phyloP scores from a whole-genome alignment of 2,797 vertebrate species.

The Borostomias antarcticus region DNA sequence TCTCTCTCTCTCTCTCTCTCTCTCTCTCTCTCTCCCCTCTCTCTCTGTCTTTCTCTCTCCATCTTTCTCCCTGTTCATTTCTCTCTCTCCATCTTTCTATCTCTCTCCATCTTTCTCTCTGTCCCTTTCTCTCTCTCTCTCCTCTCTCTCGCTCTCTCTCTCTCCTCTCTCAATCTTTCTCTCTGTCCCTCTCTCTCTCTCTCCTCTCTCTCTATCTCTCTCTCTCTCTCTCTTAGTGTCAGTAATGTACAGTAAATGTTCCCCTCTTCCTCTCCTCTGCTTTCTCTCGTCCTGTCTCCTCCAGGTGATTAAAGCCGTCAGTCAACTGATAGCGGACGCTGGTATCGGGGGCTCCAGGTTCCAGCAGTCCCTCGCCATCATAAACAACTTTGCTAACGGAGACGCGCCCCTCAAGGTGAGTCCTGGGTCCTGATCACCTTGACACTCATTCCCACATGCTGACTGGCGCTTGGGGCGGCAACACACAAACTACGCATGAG shows the following conservation, averaged over 20 bases:
- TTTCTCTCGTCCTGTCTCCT: too few relatives aligned
- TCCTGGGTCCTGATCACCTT: background rate
- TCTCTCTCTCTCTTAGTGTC: background rate
- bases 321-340: slow-evolving; percentile 95
- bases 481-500: too few relatives aligned
- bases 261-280: background rate
- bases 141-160: background rate
- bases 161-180: background rate
- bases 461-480: too few relatives aligned
- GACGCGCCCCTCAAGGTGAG: slow-evolving; percentile 95
- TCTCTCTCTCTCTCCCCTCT: background rate
- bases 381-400: slow-evolving; percentile 98
- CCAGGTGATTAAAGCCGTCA: slow-evolving; percentile 97
- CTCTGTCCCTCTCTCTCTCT: background rate
- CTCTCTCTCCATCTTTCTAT: background rate
- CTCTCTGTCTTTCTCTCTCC: background rate
- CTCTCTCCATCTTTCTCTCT: background rate
- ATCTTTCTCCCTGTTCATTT: background rate
- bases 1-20: background rate
- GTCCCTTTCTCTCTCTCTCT: too few relatives aligned
- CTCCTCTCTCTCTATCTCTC: background rate
- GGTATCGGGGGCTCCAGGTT: slow-evolving; percentile 96
- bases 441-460: too few relatives aligned
- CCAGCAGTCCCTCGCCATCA: slow-evolving; percentile 96
- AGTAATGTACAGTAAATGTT: too few relatives aligned